phyloP scores from a whole-genome alignment of 2,797 vertebrate genomes.

The Cossypha dichroa region DNA sequence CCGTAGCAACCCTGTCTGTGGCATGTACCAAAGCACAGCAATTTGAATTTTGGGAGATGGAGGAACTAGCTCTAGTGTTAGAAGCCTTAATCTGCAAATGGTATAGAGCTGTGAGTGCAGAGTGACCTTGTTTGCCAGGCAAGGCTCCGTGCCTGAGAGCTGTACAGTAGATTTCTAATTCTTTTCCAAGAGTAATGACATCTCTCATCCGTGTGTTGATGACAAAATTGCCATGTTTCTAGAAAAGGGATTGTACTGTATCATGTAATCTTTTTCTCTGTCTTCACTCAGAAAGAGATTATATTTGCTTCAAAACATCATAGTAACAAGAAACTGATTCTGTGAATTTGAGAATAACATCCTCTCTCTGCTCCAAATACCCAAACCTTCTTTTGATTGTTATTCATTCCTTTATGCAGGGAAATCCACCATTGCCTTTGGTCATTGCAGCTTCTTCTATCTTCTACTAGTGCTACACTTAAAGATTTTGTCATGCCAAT shows the following conservation, averaged over 20 bases:
- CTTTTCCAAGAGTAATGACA: background rate
- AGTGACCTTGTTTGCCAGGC: background rate
- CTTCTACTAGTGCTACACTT: conserved; percentile 49
- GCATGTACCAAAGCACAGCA: background rate
- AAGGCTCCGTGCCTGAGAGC: background rate
- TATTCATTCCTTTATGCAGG: background rate
- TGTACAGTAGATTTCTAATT: background rate
- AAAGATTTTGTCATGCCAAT: conserved; percentile 63
- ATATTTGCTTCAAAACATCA: background rate
- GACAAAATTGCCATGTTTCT: conserved; percentile 8
- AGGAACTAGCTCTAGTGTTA: background rate
- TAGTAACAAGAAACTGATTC: background rate
- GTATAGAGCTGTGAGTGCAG: background rate
- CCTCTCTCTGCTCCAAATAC: background rate
- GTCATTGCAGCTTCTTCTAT: conserved; percentile 38
- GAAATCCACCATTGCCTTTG: conserved; percentile 55
- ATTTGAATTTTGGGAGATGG: conserved; percentile 6
- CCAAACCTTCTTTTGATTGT: background rate
- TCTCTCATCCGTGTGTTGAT: background rate
- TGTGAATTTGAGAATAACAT: background rate
- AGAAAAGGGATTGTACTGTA: background rate
- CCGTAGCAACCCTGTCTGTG: background rate
- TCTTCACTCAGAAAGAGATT: background rate
- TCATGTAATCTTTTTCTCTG: background rate
- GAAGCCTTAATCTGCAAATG: background rate